phyloP scores from a whole-genome alignment of 2,797 vertebrate genomes.

The Orientallactaga sibirica region DNA sequence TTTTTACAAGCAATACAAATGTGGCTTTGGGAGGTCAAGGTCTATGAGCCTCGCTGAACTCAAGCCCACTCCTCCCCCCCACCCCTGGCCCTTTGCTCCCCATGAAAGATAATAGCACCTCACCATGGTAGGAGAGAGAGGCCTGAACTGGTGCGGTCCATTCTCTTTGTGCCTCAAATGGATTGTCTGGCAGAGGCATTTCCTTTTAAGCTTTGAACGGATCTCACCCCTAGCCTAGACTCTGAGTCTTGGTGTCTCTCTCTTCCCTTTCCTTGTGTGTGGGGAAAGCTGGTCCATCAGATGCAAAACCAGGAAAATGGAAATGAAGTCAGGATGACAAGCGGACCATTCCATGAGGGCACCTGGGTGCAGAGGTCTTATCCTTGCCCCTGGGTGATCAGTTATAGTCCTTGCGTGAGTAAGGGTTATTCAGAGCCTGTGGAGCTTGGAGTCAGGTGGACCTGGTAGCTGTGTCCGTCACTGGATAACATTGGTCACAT shows the following conservation, averaged over 20 bases:
- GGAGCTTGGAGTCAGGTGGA: background rate
- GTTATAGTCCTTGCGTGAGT: background rate
- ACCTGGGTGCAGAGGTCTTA: background rate
- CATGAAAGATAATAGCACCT: background rate
- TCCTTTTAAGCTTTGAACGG: background rate
- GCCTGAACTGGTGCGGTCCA: background rate
- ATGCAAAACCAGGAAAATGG: background rate
- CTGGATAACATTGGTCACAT: background rate
- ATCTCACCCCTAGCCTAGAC: background rate
- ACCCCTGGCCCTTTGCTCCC: background rate
- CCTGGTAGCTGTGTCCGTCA: accelerated
- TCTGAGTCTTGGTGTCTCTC: background rate
- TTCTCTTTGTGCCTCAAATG: background rate
- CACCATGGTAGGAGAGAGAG: accelerated
- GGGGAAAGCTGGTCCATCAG: background rate
- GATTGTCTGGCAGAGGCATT: background rate
- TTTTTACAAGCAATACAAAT: background rate
- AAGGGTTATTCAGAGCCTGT: background rate
- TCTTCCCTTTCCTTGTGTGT: background rate
- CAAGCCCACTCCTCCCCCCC: background rate
- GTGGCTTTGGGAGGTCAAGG: background rate
- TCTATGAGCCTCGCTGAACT: background rate
- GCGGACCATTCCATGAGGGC: background rate
- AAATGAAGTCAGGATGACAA: background rate
- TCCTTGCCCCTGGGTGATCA: too few species aligned